Evolutionary conservation across 1,140 invertebrate species (phyloP), one percentile per base, ranked within the genome.

Genomic region (Rhyzopertha dominica): DNA sequence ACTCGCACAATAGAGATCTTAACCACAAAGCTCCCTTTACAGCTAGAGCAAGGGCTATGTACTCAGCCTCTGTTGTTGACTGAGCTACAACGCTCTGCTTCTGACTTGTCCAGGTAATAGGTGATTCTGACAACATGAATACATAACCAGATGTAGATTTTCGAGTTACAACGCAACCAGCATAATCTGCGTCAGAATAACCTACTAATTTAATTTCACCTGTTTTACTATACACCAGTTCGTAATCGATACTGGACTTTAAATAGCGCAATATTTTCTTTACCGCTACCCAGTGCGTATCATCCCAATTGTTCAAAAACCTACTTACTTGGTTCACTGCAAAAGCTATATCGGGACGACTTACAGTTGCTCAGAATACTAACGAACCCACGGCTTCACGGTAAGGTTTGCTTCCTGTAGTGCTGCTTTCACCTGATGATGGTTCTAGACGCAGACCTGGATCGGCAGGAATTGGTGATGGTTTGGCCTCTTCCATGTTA

Each of bases 41-140:
- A n/a, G 49, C 55, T 41, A 59, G 56, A 53, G 52, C 49, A 7
- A 51, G 54, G 24, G 63, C 58, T 4, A 66, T 26, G 53, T 55
- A 63, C 42, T 74, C 70, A n/a, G 69, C 61, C 51, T 74, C 69
- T 5, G 63, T 69, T 10, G 68, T 67, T 4, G 62, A 65, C 5
- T 60, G 37, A 12, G 61, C 55, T 20, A 59, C 47, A 34, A 22
- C 61, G 5, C 43, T 38, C 51, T 74, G 70, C 49, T 58, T 63
- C 28, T 58, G 54, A 29, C 45, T 62, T 17, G 34, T 48, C 69
- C 68, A 72, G 9, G 57, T 40, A 12, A 71, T 39, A 16, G 63
- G 43, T 10, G 47, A 56, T 8, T 48, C 56, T 28, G 45, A 49
- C 13, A 62, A 47, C 1, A 53, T 49, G 39, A 45, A 58, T 16